phyloP scores from a whole-genome alignment of 92 coral and sea anemone species.

The Palythoa grandiflora region DNA sequence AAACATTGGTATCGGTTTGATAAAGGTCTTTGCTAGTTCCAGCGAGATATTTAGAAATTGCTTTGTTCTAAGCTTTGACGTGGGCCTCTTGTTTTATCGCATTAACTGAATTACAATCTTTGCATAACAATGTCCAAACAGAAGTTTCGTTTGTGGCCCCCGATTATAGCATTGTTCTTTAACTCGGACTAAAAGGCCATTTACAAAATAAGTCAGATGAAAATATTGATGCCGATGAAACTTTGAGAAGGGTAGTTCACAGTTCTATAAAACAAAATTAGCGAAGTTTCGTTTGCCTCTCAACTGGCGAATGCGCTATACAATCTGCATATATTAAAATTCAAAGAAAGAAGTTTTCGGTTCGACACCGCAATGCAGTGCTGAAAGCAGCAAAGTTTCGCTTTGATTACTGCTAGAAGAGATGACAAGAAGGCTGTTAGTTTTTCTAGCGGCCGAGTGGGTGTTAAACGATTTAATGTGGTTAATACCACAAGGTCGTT shows the following conservation, averaged over 20 bases:
- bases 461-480: slow-evolving; percentile 82
- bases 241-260: slow-evolving; percentile 45
- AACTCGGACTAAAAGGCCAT: slow-evolving; percentile 62
- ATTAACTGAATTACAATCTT: slow-evolving; percentile 99
- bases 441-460: slow-evolving; percentile 52
- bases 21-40: slow-evolving; percentile 63
- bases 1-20: slow-evolving; percentile 81
- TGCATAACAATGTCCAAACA: slow-evolving; percentile 95
- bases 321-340: slow-evolving; percentile 82
- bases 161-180: slow-evolving; percentile 92
- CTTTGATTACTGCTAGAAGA: slow-evolving; percentile 68
- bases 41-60: slow-evolving; percentile 91
- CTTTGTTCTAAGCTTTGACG: slow-evolving; percentile 94
- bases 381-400: slow-evolving; percentile 81
- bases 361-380: slow-evolving; percentile 44
- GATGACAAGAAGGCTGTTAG: slow-evolving; percentile 58
- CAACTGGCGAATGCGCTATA: slow-evolving; percentile 67
- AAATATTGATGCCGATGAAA: slow-evolving; percentile 51
- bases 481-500: slow-evolving; percentile 72
- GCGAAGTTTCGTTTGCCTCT: slow-evolving; percentile 62
- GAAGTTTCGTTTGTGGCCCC: slow-evolving; percentile 94
- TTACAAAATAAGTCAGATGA: slow-evolving; percentile 64
- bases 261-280: slow-evolving; percentile 45
- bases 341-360: slow-evolving; percentile 55
- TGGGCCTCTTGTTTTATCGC: slow-evolving; percentile 97